phyloP scores from a whole-genome alignment of 2,113 vertebrate genomes.

The Triplophysa dalaica region DNA sequence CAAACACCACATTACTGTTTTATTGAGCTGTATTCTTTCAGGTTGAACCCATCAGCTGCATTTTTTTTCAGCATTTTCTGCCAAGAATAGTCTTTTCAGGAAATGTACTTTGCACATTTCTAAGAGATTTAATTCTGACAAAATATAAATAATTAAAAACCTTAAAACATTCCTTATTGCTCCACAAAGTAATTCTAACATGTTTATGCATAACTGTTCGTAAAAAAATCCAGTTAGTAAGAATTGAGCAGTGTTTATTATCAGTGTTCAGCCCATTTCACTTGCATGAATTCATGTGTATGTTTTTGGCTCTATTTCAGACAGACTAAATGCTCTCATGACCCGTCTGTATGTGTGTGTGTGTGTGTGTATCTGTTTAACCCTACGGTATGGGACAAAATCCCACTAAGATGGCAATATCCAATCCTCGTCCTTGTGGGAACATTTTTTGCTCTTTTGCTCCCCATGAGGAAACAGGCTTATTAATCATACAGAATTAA shows the following conservation, averaged over 20 bases:
- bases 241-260: constrained; percentile 10
- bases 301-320: background rate
- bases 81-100: too few species aligned
- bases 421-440: too few species aligned
- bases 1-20: background rate
- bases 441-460: too few species aligned
- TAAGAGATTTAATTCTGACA: too few species aligned
- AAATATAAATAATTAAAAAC: too few species aligned
- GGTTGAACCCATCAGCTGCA: background rate
- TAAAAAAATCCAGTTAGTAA: background rate
- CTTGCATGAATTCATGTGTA: too few species aligned
- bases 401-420: too few species aligned
- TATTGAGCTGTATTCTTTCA: background rate
- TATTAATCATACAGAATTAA: too few species aligned
- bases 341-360: background rate
- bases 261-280: background rate
- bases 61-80: background rate
- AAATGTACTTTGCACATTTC: background rate
- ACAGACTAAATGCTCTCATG: background rate
- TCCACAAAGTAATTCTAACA: background rate
- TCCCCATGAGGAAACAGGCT: too few species aligned
- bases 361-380: too few species aligned
- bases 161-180: background rate
- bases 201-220: background rate
- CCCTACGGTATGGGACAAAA: too few species aligned